phyloP scores from a whole-genome alignment of 2,113 vertebrate species.

The Python bivittatus region DNA sequence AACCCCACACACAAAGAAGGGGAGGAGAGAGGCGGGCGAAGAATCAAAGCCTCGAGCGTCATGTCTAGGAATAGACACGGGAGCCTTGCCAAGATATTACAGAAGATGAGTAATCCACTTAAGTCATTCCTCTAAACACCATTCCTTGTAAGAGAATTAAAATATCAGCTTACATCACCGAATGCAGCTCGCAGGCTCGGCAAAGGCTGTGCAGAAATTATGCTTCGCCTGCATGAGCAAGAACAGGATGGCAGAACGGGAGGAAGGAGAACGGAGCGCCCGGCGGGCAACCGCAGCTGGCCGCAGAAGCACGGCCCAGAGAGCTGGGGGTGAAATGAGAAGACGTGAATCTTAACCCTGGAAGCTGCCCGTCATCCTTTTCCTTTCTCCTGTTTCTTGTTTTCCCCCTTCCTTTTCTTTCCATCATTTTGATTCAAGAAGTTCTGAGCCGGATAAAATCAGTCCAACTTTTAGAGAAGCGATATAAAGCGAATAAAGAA shows the following conservation, averaged over 20 bases:
- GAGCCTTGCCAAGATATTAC: slow-evolving; percentile 67
- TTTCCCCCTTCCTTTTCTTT: not conserved
- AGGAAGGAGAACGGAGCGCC: no score
- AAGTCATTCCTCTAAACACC: slow-evolving; percentile 73
- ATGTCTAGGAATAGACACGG: slow-evolving; percentile 70
- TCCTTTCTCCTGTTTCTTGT: not conserved
- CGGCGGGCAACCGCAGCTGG: not conserved
- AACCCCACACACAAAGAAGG: not conserved
- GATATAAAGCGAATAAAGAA: no score
- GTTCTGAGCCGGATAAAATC: no score
- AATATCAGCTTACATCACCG: slow-evolving; percentile 66
- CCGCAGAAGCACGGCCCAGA: not conserved
- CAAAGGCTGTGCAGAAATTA: slow-evolving; percentile 7
- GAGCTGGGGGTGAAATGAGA: not conserved
- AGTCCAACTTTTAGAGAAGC: no score
- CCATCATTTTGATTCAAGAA: not conserved
- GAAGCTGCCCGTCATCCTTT: not conserved
- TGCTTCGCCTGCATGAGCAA: slow-evolving; percentile 8
- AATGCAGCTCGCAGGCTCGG: not conserved
- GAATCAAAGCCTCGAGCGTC: slow-evolving; percentile 67
- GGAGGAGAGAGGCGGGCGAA: slow-evolving; percentile 31
- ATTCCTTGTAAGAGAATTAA: slow-evolving; percentile 70
- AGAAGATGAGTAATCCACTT: slow-evolving; percentile 74
- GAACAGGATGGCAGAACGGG: not conserved
- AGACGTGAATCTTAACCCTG: not conserved